phyloP scores from a whole-genome alignment of 2,888 invertebrate species.

The Cotesia congregata region DNA sequence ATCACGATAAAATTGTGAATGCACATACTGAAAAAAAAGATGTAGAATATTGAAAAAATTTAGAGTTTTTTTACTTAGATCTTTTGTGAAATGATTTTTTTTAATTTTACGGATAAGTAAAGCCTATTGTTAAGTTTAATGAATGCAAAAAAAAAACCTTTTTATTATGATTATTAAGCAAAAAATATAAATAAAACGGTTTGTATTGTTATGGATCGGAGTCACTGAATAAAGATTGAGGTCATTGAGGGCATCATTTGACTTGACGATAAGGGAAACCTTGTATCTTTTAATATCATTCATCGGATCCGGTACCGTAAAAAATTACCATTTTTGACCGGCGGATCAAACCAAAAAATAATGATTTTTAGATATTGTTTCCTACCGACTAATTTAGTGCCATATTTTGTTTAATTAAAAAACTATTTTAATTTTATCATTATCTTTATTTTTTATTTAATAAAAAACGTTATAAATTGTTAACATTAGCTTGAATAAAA shows the following conservation, averaged over 20 bases:
- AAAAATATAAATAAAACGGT: conserved; percentile 33
- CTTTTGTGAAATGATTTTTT: too few relatives aligned
- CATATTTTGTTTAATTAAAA: background rate
- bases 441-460: background rate
- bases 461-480: background rate
- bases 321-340: too few relatives aligned
- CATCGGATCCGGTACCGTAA: conserved; percentile 44
- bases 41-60: too few relatives aligned
- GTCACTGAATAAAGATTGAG: conserved; percentile 63
- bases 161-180: background rate
- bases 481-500: background rate
- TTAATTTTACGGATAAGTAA: background rate
- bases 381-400: too few relatives aligned
- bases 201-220: conserved; percentile 43
- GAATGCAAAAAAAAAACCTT: background rate
- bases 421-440: background rate
- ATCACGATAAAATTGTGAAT: too few relatives aligned
- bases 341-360: too few relatives aligned
- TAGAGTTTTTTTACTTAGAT: too few relatives aligned
- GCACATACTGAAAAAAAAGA: too few relatives aligned
- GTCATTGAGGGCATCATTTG: conserved; percentile 49
- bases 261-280: conserved; percentile 39
- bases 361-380: too few relatives aligned
- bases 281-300: conserved; percentile 39
- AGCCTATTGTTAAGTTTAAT: background rate